Evolutionary conservation across 2,888 invertebrate species (phyloP), one percentile per base, ranked within the genome.

Genomic region (Acanthosepion esculentum): DNA sequence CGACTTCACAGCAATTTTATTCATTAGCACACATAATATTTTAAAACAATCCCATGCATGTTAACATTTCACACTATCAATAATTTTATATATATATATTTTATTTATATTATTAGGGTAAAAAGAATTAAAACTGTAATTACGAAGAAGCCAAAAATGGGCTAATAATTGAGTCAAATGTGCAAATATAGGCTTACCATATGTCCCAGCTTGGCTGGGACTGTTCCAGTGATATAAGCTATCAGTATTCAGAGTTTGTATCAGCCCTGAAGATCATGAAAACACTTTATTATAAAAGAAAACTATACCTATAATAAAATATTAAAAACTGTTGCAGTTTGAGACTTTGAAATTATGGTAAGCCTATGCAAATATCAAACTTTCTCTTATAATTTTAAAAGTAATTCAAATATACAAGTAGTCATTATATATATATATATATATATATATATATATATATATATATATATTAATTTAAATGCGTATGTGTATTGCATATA

Each of bases 11-110:
- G 78, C 78, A 12, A 78, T n/a, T 78, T 78, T 78, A 15, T n/a
- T 78, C 78, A 78, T 78, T 78, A 78, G 78, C n/a, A 78, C 78
- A 78, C n/a, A n/a, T 78, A 78, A 78, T 78, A 78, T 78, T 78
- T 78, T 5, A 78, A 78, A 78, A 78, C n/a, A n/a, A n/a, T 78
- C 78, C 78, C 29, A n/a, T n/a, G 7, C 29, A 78, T 78, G n/a
- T 78, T n/a, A 78, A 78, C 78, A 78, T 78, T 78, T 78, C 33
- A 78, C 78, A 78, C n/a, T 78, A 78, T n/a, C 15, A 15, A 78
- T 78, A 78, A 33, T 33, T 78, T 78, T 15, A n/a, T 33, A 78
- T 78, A n/a, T 33, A 15, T 78, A 78, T 7, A 15, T 15, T n/a
- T n/a, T n/a, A 33, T 78, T 78, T 78, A 78, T 33, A 33, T 78